Evolutionary conservation across 2,888 invertebrate species (phyloP), one percentile per base, ranked within the genome.

Genomic region (Trissolcus japonicus): DNA sequence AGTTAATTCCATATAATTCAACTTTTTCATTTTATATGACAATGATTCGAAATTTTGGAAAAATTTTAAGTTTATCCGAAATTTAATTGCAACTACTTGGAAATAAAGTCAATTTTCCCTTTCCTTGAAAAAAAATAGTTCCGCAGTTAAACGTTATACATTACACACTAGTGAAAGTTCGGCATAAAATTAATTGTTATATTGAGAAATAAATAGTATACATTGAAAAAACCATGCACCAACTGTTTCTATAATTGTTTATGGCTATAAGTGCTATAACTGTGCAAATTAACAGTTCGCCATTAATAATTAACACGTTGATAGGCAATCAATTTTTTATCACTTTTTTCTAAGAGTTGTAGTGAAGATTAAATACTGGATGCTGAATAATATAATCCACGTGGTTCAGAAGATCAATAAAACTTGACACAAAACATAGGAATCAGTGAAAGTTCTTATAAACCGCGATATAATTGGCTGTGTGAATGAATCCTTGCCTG

Each of bases 221-320:
- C 43, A 55, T 55, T 25, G 51, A 16, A 46, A 16, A 46, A 46
- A 46, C 7, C 40, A 57, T 40, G 7, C 66, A 56, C 35, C 59
- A 59, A 59, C 59, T 29, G 59, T 21, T 41, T 21, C 54, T 60
- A 48, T 60, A 60, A 68, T 68, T 68, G 55, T 61, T 68, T 68
- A 68, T 21, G 68, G 53, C 55, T 60, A 11, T 16, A 43, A 40
- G 60, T 54, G 68, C 54, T 54, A 60, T 68, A 53, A 68, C 46
- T 60, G 60, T 68, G 60, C 60, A 68, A 68, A 68, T 60, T 59
- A 68, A 60, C 57, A 57, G 50, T 17, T 4, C 46, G 51, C 68
- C 40, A 54, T 68, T 60, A 55, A 60, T 68, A 68, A 68, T 60
- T 59, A 46, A 17, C 51, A 53, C 43, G 4, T 46, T 66, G 56